Conservation (phyloP, 2,888 invertebrate genomes). For the Drosophila siamana region DNA sequence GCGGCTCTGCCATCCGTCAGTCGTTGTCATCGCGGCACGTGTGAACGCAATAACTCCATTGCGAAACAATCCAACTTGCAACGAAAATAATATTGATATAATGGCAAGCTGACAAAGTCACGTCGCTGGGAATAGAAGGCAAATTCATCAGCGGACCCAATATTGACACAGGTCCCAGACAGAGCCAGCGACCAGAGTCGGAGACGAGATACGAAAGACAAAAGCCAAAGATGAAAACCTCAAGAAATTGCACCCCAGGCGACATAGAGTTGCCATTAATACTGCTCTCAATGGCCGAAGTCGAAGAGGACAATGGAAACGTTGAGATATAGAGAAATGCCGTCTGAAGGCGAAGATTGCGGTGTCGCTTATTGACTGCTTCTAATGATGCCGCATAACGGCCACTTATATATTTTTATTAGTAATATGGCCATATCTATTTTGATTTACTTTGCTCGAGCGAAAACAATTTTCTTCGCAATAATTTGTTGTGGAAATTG, state of each 20-base stretch:
- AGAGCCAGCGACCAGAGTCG: constrained; percentile 10
- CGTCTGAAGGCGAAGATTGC: constrained; percentile 24
- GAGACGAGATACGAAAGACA: constrained; percentile 9
- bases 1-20: constrained; percentile 28
- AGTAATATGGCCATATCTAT: constrained; percentile 63
- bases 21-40: constrained; percentile 54
- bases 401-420: constrained; percentile 78
- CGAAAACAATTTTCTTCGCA: constrained; percentile 63
- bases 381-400: constrained; percentile 70
- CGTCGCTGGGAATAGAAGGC: constrained; percentile 61
- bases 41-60: constrained; percentile 60
- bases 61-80: constrained; percentile 66
- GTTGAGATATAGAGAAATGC: not conserved
- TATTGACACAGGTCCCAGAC: constrained; percentile 57
- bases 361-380: constrained; percentile 54
- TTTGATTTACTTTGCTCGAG: constrained; percentile 63
- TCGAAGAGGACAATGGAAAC: constrained; percentile 29
- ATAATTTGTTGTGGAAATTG: constrained; percentile 57
- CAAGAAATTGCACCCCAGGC: constrained; percentile 53
- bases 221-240: constrained; percentile 37
- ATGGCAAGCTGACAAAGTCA: constrained; percentile 75
- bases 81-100: constrained; percentile 72
- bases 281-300: constrained; percentile 12
- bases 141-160: constrained; percentile 70
- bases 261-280: constrained; percentile 31